A percentile compares a stretch with the other conserved stretches of the same genome.
Evolutionary conservation across 2,888 invertebrate species (phyloP).

Genomic region (Plagiodera versicolora): DNA sequence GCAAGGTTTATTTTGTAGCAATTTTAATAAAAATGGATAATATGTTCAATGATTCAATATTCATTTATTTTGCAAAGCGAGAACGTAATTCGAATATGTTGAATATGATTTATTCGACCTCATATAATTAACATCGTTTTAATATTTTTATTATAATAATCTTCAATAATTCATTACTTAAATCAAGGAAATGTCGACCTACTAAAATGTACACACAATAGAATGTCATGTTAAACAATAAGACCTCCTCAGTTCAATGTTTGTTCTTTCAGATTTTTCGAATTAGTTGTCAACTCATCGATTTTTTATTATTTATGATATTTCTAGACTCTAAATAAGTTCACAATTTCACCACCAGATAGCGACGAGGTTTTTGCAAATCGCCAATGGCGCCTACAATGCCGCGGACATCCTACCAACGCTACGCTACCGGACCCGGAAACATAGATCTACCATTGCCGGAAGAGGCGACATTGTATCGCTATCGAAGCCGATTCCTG

Average conservation of each 20-base stretch:
- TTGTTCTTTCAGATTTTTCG: slow-evolving; percentile 8
- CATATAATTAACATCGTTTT: not conserved
- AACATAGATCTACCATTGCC: slow-evolving; percentile 46
- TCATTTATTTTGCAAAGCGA: too few species aligned
- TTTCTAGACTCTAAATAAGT: too few species aligned
- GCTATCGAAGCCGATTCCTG: slow-evolving; percentile 41
- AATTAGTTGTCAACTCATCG: not conserved
- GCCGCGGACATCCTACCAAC: slow-evolving; percentile 42
- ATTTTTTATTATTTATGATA: too few species aligned
- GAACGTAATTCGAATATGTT: not conserved
- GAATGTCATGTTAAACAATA: not conserved
- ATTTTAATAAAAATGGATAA: too few species aligned
- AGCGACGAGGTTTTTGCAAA: too few species aligned
- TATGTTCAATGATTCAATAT: too few species aligned
- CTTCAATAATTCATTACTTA: not conserved
- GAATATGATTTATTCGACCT: not conserved
- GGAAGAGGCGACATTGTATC: slow-evolving; percentile 48
- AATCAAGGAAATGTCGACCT: not conserved
- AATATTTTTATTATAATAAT: not conserved
- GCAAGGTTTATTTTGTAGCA: too few species aligned
- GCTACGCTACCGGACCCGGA: slow-evolving; percentile 40
- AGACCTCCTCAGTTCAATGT: not conserved
- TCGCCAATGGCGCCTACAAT: slow-evolving; percentile 29
- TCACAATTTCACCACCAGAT: too few species aligned
- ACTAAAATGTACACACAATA: not conserved